These are phyloP conservation scores for Hydropsyche betteni DNA, from an alignment of 2,888 invertebrate genomes.

Conservation along the genomic window DNA sequence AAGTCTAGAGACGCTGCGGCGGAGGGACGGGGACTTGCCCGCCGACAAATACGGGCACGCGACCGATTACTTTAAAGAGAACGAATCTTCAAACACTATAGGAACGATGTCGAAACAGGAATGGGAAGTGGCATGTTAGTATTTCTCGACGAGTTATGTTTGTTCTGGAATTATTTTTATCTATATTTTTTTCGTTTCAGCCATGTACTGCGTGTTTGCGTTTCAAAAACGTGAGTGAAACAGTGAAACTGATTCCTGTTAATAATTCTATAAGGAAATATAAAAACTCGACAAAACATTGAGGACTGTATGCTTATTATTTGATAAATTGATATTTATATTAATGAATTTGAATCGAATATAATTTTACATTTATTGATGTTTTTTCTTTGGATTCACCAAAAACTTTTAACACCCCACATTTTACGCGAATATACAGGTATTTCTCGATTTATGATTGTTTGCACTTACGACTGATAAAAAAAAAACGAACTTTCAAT, in stretches of 20 bases:
- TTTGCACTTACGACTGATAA: no score
- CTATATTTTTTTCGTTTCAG: slow-evolving; percentile 64
- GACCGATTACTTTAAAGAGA: slow-evolving; percentile 65
- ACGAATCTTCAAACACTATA: slow-evolving; percentile 57
- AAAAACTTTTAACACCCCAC: no score
- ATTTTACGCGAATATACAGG: no score
- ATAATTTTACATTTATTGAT: neutral
- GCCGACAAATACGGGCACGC: slow-evolving; percentile 78
- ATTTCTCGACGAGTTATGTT: slow-evolving; percentile 37
- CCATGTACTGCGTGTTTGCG: slow-evolving; percentile 83
- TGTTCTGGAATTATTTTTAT: slow-evolving; percentile 13
- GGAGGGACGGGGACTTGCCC: slow-evolving; percentile 64
- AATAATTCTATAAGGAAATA: no score
- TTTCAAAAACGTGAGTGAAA: slow-evolving; percentile 72
- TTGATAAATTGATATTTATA: no score
- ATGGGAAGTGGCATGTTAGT: slow-evolving; percentile 94
- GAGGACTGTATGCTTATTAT: no score
- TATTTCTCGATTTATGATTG: no score
- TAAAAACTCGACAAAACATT: no score
- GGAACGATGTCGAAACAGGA: slow-evolving; percentile 89
- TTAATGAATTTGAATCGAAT: no score
- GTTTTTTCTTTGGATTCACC: no score
- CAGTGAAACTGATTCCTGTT: no score
- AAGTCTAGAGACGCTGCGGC: slow-evolving; percentile 81
- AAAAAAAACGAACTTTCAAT: no score